Base-by-base conservation (phyloP, 2,113 vertebrate genomes). In the Pungitius pungitius region DNA sequence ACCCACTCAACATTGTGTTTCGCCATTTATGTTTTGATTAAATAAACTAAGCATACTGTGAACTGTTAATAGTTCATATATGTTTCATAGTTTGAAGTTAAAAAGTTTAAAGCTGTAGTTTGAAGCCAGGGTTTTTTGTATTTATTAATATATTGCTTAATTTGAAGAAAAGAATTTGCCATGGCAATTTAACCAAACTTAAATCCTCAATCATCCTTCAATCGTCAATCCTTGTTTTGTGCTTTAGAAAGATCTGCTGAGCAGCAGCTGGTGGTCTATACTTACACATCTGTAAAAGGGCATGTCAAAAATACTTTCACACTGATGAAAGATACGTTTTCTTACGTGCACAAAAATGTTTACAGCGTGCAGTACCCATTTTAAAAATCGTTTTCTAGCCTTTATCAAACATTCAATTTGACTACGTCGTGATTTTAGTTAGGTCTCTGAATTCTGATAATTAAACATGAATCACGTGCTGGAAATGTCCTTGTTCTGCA, bases 281-380 rank as follows among this genome's bases (percentile, higher is more conserved):
- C 79, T 77, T 77, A 75, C 33, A 82, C 75, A 80, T 52, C 75
- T 83, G 87, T 82, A 77, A 78, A 77, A 78, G 70, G 80, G 81
- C 74, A 70, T 43, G 59, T 80, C 52, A 73, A 78, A 78, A 67
- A 80, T 70, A 66, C 67, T 40, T 55, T 81, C 39, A 69, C 63
- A 59, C 72, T 70, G 62, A n/a, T 1, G 47, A 37, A 63, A 7
- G 20, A 45, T 13, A n/a, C 24, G 6, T 14, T 64, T 52, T 56
- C 39, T 33, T 52, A 67, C 55, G 12, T 8, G 17, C 20, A 30
- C 45, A 20, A n/a, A 42, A 30, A 62, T 68, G 24, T 64, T 68
- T 9, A 26, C 22, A 58, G 47, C 0, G 2, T 15, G 26, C 9
- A 17, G 30, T 30, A 37, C 33, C 6, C 33, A 8, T 35, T 35